Evolutionary conservation across 2,888 invertebrate genomes (phyloP), one percentile per base, ranked within the genome.

Genomic region (Plebejus anna): DNA sequence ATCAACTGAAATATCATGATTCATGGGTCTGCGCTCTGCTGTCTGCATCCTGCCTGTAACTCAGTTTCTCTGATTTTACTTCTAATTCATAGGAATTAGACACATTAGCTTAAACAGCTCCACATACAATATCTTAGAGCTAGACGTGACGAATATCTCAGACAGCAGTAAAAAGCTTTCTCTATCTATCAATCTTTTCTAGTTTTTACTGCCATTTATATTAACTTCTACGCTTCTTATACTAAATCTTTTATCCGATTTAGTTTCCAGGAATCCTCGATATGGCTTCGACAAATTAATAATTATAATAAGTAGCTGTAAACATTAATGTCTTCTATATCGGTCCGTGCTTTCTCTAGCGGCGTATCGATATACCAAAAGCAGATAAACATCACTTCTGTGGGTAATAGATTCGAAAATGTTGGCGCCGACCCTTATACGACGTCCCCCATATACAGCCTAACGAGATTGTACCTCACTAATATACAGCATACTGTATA

Each of bases 351-450:
- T 61, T 11, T 61, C 61, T 4, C 22, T 9, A 1, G 61, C 61
- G 61, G 61, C 28, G 9, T 28, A 28, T 66, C 66, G 66, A 66
- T 66, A 13, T 22, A 22, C 47, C 42, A 28, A 47, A 72, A 11
- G 11, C 22, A 22, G 28, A 13, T 11, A 72, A 47, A 11, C 73
- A 13, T 32, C 13, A 73, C 13, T 2, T 72, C 16, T 11, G 28
- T 22, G 22, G 42, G 9, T 51, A 51, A 51, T 55, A 28, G 73
- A 51, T 51, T 73, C 55, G 6, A 16, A 55, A 13, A 73, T 55
- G 51, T 55, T 55, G 73, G 73, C 73, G 73, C 73, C 73, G 51
- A 55, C 3, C 73, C 73, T 51, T 73, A 73, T 55, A 32, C 3
- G 73, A 28, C 55, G 28, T 42, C 38, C n/a, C 2, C 71, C 32